These are phyloP conservation scores for Zeugodacus cucurbitae DNA, from an alignment of 1,140 invertebrate species.

Conservation along the genomic window DNA sequence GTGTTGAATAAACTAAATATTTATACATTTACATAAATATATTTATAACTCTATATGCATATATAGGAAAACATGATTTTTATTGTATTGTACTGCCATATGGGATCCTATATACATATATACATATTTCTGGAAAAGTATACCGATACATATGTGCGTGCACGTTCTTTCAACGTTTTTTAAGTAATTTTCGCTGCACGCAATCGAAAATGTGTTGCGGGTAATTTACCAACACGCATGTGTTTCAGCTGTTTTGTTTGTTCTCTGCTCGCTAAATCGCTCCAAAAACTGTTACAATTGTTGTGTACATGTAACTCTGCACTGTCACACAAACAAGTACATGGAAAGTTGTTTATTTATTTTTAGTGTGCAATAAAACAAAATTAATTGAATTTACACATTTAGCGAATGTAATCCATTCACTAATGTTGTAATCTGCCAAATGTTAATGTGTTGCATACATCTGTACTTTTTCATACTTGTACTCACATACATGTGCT, in stretches of 20 bases:
- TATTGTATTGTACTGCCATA: background rate
- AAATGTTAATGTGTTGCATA: background rate
- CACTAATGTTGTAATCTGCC: background rate
- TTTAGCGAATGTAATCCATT: background rate
- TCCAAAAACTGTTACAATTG: background rate
- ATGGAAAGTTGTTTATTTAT: background rate
- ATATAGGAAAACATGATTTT: background rate
- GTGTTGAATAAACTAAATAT: background rate
- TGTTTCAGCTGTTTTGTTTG: background rate
- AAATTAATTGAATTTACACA: slow-evolving; percentile 16
- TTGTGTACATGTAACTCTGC: background rate
- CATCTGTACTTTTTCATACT: background rate
- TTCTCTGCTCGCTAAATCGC: background rate
- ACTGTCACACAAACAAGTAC: background rate
- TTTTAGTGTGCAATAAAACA: background rate
- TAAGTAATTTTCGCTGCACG: background rate
- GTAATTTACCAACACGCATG: background rate
- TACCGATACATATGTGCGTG: background rate
- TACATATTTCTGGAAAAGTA: background rate
- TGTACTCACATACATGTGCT: background rate
- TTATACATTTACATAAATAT: background rate
- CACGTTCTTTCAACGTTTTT: background rate
- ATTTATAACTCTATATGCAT: background rate
- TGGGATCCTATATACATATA: background rate
- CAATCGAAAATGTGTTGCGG: background rate